Conservation (phyloP, 37 sponge, comb jelly and placozoan genomes). For the Amphimedon queenslandica region DNA sequence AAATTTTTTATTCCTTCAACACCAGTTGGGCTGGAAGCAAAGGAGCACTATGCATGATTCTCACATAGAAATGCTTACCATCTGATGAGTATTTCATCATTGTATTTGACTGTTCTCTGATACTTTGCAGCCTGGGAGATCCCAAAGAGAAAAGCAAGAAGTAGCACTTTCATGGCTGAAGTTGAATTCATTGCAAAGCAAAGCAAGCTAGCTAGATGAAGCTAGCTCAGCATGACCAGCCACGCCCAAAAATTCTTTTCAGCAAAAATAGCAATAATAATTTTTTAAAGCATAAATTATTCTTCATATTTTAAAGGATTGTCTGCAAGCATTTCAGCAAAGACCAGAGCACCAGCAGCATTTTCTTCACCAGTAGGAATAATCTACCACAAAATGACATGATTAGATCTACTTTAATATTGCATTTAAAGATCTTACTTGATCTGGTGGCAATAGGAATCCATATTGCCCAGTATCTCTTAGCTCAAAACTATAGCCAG, state of each 20-base stretch:
- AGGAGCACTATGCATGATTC: background rate
- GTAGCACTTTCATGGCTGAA: too few species aligned
- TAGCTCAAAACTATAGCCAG: constrained; percentile 49
- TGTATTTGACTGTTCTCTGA: constrained; percentile 8
- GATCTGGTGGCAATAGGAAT: constrained; percentile 55
- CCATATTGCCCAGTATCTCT: constrained; percentile 54
- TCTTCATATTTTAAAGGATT: too few species aligned
- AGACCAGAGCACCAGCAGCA: background rate
- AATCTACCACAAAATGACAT: constrained; percentile 6
- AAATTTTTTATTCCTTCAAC: constrained; percentile 2
- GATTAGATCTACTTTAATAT: background rate
- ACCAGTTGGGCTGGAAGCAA: background rate
- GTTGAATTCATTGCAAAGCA: too few species aligned
- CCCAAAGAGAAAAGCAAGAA: background rate
- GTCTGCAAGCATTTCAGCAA: background rate
- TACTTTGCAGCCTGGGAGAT: background rate
- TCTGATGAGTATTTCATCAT: constrained; percentile 19
- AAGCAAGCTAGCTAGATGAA: too few species aligned
- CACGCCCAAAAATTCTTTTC: too few species aligned
- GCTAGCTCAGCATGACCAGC: too few species aligned
- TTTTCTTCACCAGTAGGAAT: constrained; percentile 8
- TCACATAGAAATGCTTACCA: constrained; percentile 18
- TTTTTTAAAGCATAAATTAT: too few species aligned
- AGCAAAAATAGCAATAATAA: too few species aligned
- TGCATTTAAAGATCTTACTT: constrained; percentile 37